phyloP scores from a whole-genome alignment of 2,797 vertebrate species.

The Podargus strigoides region DNA sequence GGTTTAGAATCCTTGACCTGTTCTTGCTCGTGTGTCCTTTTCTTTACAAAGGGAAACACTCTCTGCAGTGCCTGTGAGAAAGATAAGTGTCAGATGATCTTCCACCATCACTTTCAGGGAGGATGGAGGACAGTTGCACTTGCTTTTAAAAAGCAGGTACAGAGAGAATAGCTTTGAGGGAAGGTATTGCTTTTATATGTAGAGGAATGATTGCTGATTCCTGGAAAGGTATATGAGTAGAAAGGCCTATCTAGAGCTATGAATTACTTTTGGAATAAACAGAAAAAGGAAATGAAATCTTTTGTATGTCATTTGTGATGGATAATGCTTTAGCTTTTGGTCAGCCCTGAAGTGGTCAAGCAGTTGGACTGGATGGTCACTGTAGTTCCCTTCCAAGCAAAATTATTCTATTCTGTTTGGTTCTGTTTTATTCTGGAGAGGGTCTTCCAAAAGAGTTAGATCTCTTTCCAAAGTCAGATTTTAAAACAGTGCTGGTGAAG shows the following conservation, averaged over 20 bases:
- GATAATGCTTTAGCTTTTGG: not conserved
- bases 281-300: not conserved
- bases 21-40: not conserved
- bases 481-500: not conserved
- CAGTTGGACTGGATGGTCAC: not conserved
- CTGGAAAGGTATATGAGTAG: not conserved
- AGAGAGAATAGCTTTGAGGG: not conserved
- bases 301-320: not conserved
- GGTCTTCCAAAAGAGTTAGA: not conserved
- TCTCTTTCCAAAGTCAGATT: not conserved
- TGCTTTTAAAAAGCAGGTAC: not conserved
- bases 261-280: not conserved
- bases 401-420: not conserved
- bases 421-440: not conserved
- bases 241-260: not conserved
- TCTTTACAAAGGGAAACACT: not conserved
- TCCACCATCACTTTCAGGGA: not conserved
- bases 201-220: not conserved
- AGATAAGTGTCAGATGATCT: not conserved
- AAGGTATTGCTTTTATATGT: not conserved
- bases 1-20: not conserved
- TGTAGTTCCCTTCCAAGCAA: not conserved
- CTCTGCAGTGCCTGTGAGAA: not conserved
- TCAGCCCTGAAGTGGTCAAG: not conserved
- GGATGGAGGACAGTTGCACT: not conserved